phyloP scores from a whole-genome alignment of 1,140 invertebrate species.

The Diachasmimorpha longicaudata region DNA sequence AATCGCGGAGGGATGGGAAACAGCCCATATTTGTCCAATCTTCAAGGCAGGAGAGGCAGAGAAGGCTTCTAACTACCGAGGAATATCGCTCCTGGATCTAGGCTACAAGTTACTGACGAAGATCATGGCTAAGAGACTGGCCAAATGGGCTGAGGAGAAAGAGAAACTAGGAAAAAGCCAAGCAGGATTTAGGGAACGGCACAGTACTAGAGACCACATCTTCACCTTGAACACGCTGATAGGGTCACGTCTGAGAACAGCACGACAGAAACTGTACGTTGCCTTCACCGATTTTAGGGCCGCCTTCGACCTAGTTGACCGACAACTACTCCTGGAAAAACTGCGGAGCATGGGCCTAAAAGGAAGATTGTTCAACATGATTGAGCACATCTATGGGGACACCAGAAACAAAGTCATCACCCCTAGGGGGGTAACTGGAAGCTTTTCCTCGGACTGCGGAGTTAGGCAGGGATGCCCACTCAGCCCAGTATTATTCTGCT shows the following conservation, averaged over 20 bases:
- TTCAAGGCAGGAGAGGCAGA: background rate
- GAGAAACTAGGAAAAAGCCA: conserved; percentile 3
- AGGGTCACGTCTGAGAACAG: background rate
- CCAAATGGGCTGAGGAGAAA: background rate
- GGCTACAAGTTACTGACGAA: background rate
- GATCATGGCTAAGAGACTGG: background rate
- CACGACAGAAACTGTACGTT: background rate
- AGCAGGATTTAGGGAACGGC: conserved; percentile 12
- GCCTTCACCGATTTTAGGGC: background rate
- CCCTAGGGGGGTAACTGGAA: background rate
- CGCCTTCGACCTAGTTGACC: background rate
- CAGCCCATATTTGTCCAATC: background rate
- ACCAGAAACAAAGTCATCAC: background rate
- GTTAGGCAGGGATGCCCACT: background rate
- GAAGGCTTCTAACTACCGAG: background rate
- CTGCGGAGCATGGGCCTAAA: background rate
- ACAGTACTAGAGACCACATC: conserved; percentile 20
- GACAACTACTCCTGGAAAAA: background rate
- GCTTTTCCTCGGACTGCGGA: background rate
- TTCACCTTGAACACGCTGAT: conserved; percentile 9
- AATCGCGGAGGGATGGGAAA: background rate
- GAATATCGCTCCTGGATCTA: background rate
- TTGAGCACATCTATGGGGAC: background rate
- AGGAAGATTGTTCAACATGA: background rate
- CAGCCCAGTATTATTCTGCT: background rate